phyloP scores from a whole-genome alignment of 2,797 vertebrate species.

The Ctenochaetus hawaiiensis region DNA sequence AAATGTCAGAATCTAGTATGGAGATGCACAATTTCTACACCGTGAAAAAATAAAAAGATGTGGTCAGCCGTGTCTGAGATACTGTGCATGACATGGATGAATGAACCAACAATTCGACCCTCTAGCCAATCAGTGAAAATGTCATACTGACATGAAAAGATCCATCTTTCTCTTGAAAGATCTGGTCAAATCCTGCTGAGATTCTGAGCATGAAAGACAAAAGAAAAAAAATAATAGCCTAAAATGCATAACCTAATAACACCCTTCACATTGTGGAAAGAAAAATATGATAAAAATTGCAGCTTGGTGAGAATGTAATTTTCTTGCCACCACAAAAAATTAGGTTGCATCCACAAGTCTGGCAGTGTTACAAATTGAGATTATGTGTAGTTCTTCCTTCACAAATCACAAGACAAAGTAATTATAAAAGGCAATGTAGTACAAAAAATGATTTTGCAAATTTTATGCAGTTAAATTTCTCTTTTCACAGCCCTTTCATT shows the following conservation, averaged over 20 bases:
- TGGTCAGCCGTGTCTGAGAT: constrained; percentile 21
- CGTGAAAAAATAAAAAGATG: background rate
- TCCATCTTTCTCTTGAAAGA: constrained; percentile 15
- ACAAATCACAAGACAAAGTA: background rate
- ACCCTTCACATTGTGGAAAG: background rate
- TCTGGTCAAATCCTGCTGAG: constrained; percentile 16
- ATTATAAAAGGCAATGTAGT: background rate
- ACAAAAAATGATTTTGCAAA: background rate
- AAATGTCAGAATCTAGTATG: constrained; percentile 2
- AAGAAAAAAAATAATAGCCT: background rate
- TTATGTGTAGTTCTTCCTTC: background rate
- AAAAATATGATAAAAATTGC: background rate
- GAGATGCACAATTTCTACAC: background rate
- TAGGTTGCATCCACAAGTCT: background rate
- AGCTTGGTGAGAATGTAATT: background rate
- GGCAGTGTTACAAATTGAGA: background rate
- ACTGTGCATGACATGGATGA: constrained; percentile 26
- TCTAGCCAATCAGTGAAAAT: constrained; percentile 37
- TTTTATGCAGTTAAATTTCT: background rate
- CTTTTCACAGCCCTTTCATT: background rate
- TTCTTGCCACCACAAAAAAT: background rate
- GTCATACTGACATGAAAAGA: constrained; percentile 28
- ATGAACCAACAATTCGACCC: constrained; percentile 20
- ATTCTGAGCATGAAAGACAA: constrained; percentile 11
- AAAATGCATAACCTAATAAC: background rate